phyloP scores from a whole-genome alignment of 2,113 vertebrate genomes.

The Leptosomus discolor region DNA sequence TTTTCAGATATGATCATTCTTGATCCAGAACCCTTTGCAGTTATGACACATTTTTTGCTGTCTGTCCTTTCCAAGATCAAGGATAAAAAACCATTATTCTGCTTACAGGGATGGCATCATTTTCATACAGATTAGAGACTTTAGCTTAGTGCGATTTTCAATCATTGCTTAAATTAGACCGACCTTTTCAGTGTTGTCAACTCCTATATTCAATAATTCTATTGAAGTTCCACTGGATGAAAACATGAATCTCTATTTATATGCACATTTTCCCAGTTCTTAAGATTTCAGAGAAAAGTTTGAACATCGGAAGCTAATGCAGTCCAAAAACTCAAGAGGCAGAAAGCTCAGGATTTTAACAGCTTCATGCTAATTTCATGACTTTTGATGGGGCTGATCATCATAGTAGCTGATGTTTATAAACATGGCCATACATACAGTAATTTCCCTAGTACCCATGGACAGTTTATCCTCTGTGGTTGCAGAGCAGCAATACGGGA shows the following conservation, averaged over 20 bases:
- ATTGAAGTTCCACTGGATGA: neutral
- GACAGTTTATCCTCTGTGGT: neutral
- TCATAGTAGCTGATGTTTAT: neutral
- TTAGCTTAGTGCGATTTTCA: neutral
- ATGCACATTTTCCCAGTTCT: neutral
- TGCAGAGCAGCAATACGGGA: neutral
- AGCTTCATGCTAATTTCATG: neutral
- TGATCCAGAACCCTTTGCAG: neutral
- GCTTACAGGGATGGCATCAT: neutral
- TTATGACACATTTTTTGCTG: neutral
- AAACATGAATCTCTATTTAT: neutral
- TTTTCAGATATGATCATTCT: neutral
- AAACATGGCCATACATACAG: neutral
- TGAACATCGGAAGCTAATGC: neutral
- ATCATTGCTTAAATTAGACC: constrained; percentile 24
- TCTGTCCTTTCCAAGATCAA: constrained; percentile 10
- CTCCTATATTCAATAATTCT: neutral
- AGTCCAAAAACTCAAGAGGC: neutral
- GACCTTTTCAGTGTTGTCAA: neutral
- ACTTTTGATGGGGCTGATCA: neutral
- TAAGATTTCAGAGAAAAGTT: neutral
- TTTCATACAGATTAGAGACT: constrained; percentile 15
- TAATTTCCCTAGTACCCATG: neutral
- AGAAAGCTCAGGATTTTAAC: neutral
- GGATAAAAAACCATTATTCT: neutral